Conservation (phyloP, 2,888 invertebrate species). For the Sarcophaga caerulescens region DNA sequence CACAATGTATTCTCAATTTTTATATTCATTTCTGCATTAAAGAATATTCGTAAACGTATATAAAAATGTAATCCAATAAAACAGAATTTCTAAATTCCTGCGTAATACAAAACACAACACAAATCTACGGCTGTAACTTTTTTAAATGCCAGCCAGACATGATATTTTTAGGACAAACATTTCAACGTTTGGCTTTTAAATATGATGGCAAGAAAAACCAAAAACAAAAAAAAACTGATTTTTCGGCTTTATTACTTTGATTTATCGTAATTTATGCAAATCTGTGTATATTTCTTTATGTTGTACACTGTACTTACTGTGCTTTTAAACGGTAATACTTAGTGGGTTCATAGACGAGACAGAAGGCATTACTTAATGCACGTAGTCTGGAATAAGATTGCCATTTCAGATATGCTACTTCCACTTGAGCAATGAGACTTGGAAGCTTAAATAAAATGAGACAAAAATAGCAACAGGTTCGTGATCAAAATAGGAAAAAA, state of each 20-base stretch:
- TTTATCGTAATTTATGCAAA: conserved; percentile 11
- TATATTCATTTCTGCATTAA: too few species aligned
- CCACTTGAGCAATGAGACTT: neutral
- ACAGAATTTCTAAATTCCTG: too few species aligned
- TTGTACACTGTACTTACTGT: neutral
- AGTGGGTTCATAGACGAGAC: too few species aligned
- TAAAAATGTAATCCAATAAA: too few species aligned
- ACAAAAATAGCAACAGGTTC: too few species aligned
- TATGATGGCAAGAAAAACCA: neutral
- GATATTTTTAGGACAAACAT: neutral
- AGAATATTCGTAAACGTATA: too few species aligned
- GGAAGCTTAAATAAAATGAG: neutral
- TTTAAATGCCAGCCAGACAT: neutral
- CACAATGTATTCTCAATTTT: too few species aligned
- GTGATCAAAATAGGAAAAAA: too few species aligned
- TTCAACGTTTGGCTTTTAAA: neutral
- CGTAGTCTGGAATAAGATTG: neutral
- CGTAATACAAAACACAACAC: too few species aligned
- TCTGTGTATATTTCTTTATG: neutral
- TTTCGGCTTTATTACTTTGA: neutral
- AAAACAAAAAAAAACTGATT: neutral
- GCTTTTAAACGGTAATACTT: too few species aligned
- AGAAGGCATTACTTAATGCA: too few species aligned
- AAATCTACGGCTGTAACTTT: neutral
- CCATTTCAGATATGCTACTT: neutral